phyloP scores from a whole-genome alignment of 2,888 invertebrate genomes.

The Caenorhabditis sp. region DNA sequence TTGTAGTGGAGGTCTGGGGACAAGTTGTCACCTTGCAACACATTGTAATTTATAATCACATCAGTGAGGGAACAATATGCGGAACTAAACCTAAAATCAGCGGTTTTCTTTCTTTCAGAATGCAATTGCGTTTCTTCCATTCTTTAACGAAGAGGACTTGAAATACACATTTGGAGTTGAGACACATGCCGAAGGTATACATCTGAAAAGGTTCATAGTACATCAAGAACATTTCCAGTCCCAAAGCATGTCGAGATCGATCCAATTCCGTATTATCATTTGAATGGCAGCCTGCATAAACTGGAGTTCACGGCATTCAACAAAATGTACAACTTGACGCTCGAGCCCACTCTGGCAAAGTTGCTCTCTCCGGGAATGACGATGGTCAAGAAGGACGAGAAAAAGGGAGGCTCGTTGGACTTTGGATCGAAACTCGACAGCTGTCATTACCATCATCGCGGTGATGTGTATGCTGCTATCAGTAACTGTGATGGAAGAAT shows the following conservation, averaged over 20 bases:
- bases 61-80: constrained; percentile 6
- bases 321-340: constrained; percentile 66
- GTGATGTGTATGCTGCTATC: constrained; percentile 80
- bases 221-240: constrained; percentile 57
- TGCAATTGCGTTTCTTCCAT: constrained; percentile 74
- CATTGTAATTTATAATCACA: constrained; percentile 43
- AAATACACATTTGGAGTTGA: constrained; percentile 82
- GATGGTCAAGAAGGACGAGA: constrained; percentile 72
- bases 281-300: constrained; percentile 64
- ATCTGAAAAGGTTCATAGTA: neutral
- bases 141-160: constrained; percentile 82
- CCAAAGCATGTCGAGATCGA: constrained; percentile 73
- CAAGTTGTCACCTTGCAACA: constrained; percentile 43
- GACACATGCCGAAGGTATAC: constrained; percentile 69
- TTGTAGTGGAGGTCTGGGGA: neutral
- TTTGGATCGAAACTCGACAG: constrained; percentile 70
- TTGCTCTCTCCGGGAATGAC: constrained; percentile 74
- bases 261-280: constrained; percentile 65
- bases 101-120: constrained; percentile 72
- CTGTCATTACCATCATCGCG: constrained; percentile 81
- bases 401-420: constrained; percentile 72
- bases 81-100: constrained; percentile 25
- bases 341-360: constrained; percentile 74
- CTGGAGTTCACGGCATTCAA: constrained; percentile 66
- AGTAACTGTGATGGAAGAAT: constrained; percentile 81